A percentile compares a stretch with the other conserved stretches of the same genome.
Conservation (phyloP, 2,113 vertebrate species). For the Antidorcas marsupialis region DNA sequence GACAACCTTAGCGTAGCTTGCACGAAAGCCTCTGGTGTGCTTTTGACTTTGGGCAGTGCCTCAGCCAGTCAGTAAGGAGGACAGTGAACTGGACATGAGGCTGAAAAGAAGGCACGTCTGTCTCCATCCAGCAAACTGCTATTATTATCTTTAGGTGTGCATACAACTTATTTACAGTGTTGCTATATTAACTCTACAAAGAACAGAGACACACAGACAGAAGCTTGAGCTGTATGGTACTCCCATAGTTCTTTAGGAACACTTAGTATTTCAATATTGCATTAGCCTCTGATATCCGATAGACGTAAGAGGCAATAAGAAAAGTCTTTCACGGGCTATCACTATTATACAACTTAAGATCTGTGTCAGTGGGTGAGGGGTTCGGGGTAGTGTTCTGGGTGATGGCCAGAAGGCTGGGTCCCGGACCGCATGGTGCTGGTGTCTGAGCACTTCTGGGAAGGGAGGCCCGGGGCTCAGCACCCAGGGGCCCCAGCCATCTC, state of each 20-base stretch:
- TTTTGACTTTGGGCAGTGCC: not conserved
- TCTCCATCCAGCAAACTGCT: not conserved
- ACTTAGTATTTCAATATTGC: not conserved
- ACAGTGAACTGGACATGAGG: not conserved
- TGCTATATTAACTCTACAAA: not conserved
- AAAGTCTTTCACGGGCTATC: not conserved
- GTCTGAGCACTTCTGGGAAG: conserved; percentile 15
- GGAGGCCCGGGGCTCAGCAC: not conserved
- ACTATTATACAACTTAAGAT: conserved; percentile 19
- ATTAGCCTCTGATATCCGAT: not conserved
- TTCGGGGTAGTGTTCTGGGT: conserved; percentile 21
- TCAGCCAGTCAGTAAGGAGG: not conserved
- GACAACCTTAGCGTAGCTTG: not conserved
- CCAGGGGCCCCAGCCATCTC: not conserved
- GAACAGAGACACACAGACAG: not conserved
- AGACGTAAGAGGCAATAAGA: not conserved
- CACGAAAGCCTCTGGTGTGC: too few relatives aligned
- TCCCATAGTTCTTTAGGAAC: not conserved
- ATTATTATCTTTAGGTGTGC: not conserved
- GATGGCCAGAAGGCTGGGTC: conserved; percentile 56
- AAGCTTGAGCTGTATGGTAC: not conserved
- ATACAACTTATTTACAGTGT: not conserved
- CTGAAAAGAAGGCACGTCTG: not conserved
- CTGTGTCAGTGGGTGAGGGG: conserved; percentile 45
- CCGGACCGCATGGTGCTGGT: conserved; percentile 16